Base-by-base conservation (phyloP, 2,797 vertebrate species). In the Atherinosoma microstoma region DNA sequence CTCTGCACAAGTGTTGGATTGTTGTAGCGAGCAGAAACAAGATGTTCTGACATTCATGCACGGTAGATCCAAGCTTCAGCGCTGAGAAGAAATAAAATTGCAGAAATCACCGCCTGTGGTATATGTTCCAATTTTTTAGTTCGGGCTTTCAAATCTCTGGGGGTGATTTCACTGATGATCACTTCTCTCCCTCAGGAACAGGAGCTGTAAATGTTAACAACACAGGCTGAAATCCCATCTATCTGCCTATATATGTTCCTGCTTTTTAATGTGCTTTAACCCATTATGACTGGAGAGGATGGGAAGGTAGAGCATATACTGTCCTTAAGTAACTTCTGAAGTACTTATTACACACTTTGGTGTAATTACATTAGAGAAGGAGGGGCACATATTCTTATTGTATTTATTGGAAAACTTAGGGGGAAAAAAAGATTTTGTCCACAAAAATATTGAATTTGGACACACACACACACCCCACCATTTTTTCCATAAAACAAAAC, bases 141-240 rank as follows among this genome's bases (percentile, higher is more conserved):
- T 30, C 24, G 40, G 79, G 78, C 83, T 80, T 80, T 84, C 67
- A 76, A 82, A 87, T 87, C 75, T 83, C 62, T 65, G 78, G 83
- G 79, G 73, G 84, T 73, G 85, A 85, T 91, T 86, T 91, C 53
- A 75, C 83, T 89, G 85, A 85, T 88, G 85, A 91, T 87, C 82
- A 75, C 84, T 82, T 57, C 58, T 54, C 73, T 88, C 85, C 84
- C 88, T 57, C 64, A 66, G 87, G 87, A 88, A 35, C 81, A 62
- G 76, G 77, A 84, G 81, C 80, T 80, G 87, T 87, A 87, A 89
- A 89, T 87, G 87, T 90, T 87, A 89, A 87, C 85, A 87, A 81
- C 88, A 69, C 78, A 40, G 70, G 68, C 67, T 75, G 80, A 72
- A 67, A 75, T 73, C 80, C 67, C 84, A 78, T 89, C 80, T 85